Evolutionary conservation across 2,113 vertebrate genomes (phyloP), one percentile per base, ranked within the genome.

Genomic region (Ictidomys tridecemlineatus): DNA sequence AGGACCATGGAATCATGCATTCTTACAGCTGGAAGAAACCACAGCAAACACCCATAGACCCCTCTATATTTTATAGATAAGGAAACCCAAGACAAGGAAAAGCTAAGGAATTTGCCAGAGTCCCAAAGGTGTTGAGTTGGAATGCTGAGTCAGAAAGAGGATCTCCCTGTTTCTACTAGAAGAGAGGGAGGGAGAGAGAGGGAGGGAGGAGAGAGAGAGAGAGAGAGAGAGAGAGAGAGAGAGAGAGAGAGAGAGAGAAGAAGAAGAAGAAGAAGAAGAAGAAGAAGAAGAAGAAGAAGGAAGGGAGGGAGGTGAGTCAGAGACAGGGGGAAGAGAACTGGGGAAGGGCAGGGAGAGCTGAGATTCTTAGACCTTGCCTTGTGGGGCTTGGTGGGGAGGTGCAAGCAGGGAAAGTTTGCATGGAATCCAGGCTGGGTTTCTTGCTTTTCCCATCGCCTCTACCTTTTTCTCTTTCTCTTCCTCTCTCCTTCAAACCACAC

Each of bases 401-500:
- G 48, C 61, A 56, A 70, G 80, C 70, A 56, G 74, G 58, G n/a
- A 39, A 95, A 93, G 86, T 97, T 85, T 12, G 70, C 58, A 26
- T 58, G 65, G 85, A 72, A 77, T 37, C 73, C 56, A 65, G 89
- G 82, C 65, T 85, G 39, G 26, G 6, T 83, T 34, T 65, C 56
- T 88, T 94, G 93, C 34, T 82, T 94, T 95, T 83, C 70, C 82
- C 82, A 28, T 76, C 26, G 16, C 70, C 58, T 79, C 63, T 87
- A n/a, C 83, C 91, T 80, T 92, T 89, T 72, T 85, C 30, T 90
- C 65, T 80, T 76, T 89, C 80, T 72, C 42, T 72, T 53, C 89
- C 53, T 85, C 70, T 96, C 32, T 53, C 32, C 74, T 93, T 96
- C 91, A 53, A 96, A 78, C 93, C 95, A 91, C 34, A 97, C 96